A percentile compares a stretch with the other conserved stretches of the same genome.
Conservation (phyloP, 1,140 invertebrate genomes). For the Drosophila lacertosa region DNA sequence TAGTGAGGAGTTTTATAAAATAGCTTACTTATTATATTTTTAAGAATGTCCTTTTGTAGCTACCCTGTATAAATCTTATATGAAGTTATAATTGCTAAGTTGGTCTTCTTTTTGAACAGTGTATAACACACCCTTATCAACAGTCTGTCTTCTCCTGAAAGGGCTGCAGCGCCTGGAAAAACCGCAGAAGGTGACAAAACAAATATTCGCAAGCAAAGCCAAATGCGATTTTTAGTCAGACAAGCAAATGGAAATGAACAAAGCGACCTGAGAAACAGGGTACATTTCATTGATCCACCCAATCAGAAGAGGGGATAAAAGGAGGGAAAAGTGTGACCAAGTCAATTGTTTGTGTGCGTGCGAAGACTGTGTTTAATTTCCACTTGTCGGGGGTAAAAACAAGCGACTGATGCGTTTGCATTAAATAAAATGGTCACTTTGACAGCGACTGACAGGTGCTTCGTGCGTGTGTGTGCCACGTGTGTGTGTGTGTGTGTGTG, state of each 20-base stretch:
- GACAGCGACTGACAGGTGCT: conserved; percentile 70
- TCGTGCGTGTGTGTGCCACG: conserved; percentile 10
- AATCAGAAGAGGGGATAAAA: conserved; percentile 24
- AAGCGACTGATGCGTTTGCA: conserved; percentile 46
- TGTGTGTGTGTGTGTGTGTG: conserved; percentile 7
- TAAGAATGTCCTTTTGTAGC: too few relatives aligned
- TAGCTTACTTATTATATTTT: too few relatives aligned
- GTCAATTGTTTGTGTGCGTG: conserved; percentile 24
- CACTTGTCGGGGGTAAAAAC: conserved; percentile 57
- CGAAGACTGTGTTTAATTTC: conserved; percentile 68
- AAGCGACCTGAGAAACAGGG: conserved; percentile 26
- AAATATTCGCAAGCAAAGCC: conserved; percentile 45
- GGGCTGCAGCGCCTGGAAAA: conserved; percentile 21
- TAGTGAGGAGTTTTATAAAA: too few relatives aligned
- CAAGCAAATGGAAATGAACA: conserved; percentile 32
- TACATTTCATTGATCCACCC: conserved; percentile 54
- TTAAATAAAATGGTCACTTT: conserved; percentile 80
- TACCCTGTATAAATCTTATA: too few relatives aligned
- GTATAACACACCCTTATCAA: neutral
- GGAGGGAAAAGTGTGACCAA: conserved; percentile 1
- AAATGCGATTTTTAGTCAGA: conserved; percentile 37
- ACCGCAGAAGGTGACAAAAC: conserved; percentile 48
- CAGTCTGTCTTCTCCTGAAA: neutral
- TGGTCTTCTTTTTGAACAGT: neutral
- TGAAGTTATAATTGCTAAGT: neutral